phyloP scores from a whole-genome alignment of 1,140 invertebrate genomes.

The Oryzaephilus surinamensis region DNA sequence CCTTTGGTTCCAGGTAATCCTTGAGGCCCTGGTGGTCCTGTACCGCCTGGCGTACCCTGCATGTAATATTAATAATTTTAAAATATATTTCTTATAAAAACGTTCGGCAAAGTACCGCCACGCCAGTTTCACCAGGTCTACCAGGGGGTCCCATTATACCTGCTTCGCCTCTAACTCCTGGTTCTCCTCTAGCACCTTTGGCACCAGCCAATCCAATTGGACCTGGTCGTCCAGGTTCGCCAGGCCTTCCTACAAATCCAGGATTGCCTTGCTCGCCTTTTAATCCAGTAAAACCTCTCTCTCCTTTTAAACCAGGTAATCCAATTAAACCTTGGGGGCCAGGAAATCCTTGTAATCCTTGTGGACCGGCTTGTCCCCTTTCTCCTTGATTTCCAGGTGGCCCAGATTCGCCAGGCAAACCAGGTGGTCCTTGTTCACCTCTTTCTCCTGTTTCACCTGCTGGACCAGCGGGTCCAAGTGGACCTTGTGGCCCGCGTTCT shows the following conservation, averaged over 20 bases:
- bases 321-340: constrained; percentile 56
- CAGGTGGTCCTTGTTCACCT: constrained; percentile 62
- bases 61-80: constrained; percentile 9
- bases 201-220: constrained; percentile 55
- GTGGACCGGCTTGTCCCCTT: constrained; percentile 46
- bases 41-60: constrained; percentile 50
- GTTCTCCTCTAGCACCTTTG: constrained; percentile 64
- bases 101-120: constrained; percentile 45
- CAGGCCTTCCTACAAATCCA: constrained; percentile 39
- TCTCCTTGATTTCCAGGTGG: constrained; percentile 58
- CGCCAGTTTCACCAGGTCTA: constrained; percentile 57
- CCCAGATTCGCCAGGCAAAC: constrained; percentile 61
- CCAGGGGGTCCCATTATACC: constrained; percentile 64
- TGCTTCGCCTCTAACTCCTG: constrained; percentile 60
- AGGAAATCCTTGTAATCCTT: constrained; percentile 51
- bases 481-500: constrained; percentile 57
- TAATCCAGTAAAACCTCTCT: constrained; percentile 52
- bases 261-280: constrained; percentile 64
- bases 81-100: not conserved
- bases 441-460: constrained; percentile 64
- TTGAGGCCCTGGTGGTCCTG: constrained; percentile 50
- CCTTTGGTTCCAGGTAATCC: constrained; percentile 67
- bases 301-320: constrained; percentile 60
- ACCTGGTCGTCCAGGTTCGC: constrained; percentile 50
- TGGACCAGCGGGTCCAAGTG: constrained; percentile 55